These are phyloP conservation scores for Perizoma flavofasciatum DNA, from an alignment of 2,888 invertebrate genomes.

Conservation along the genomic window DNA sequence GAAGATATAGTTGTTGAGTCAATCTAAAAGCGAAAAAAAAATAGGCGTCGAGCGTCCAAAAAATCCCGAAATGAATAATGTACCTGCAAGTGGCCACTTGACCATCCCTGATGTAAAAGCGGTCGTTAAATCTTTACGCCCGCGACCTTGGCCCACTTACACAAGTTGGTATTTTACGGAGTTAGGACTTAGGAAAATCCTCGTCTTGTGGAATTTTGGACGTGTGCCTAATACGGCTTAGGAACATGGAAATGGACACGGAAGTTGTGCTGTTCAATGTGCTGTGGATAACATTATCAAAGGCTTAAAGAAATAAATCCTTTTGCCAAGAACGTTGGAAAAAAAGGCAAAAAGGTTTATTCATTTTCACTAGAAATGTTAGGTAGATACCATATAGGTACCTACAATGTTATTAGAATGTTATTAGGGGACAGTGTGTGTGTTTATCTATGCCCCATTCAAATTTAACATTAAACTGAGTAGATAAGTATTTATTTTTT, in stretches of 20 bases:
- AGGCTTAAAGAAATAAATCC: no score
- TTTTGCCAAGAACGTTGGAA: no score
- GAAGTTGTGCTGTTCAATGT: not conserved
- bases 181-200: slow-evolving; percentile 28
- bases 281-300: not conserved
- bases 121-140: slow-evolving; percentile 59
- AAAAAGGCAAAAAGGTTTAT: no score
- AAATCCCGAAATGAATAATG: slow-evolving; percentile 5
- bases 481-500: no score
- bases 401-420: no score
- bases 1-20: no score
- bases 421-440: no score
- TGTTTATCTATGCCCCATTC: no score
- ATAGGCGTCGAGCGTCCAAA: not conserved
- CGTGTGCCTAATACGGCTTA: slow-evolving; percentile 12
- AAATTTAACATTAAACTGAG: no score
- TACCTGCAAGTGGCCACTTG: not conserved
- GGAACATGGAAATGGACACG: slow-evolving; percentile 1
- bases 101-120: slow-evolving; percentile 40
- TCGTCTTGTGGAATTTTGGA: slow-evolving; percentile 27
- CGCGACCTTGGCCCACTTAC: slow-evolving; percentile 57
- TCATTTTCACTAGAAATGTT: no score
- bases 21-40: not conserved
- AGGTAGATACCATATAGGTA: no score
- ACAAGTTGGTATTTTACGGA: slow-evolving; percentile 14